Evolutionary conservation across 2,888 invertebrate genomes (phyloP), one percentile per base, ranked within the genome.

Genomic region (Pterostichus niger): DNA sequence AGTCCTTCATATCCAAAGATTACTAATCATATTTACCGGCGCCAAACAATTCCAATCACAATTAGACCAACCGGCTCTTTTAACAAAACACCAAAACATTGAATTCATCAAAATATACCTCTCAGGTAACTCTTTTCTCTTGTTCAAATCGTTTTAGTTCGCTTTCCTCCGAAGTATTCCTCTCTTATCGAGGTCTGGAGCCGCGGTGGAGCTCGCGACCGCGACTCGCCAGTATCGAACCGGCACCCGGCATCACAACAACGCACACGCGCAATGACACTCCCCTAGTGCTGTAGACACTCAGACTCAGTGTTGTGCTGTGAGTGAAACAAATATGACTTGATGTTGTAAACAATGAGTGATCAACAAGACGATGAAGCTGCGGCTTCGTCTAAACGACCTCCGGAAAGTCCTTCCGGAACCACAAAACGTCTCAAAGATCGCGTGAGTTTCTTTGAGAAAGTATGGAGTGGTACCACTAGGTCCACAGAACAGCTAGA

Each of bases 401-500:
- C 86, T 88, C 89, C 85, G 88, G 88, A 84, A 87, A 86, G 40
- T 31, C 86, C 84, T 73, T 46, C 52, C 91, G 90, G 90, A 13
- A 90, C 87, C 87, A 90, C 90, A 88, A 90, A 90, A 83, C 90
- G 94, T 86, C 92, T 96, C 84, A 92, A 93, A 85, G 94, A 95
- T 87, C 93, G 95, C 86, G 96, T 96, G 86, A 93, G 92, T 86
- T 95, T 95, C 89, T 96, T 95, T 90, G 96, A 96, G 89, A 94
- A 94, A 91, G 93, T 95, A 85, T 95, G 95, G 94, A 92, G 93
- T 84, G 93, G 94, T 31, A 85, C 88, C 59, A 56, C 86, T 80
- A 88, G 87, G 83, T 88, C 91, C 85, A 0, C 76, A 85, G 73
- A 84, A 84, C 87, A 89, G 85, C 89, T 87, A 82, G 87, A 90